phyloP scores from a whole-genome alignment of 2,797 vertebrate genomes.

The Lacerta bilineata region DNA sequence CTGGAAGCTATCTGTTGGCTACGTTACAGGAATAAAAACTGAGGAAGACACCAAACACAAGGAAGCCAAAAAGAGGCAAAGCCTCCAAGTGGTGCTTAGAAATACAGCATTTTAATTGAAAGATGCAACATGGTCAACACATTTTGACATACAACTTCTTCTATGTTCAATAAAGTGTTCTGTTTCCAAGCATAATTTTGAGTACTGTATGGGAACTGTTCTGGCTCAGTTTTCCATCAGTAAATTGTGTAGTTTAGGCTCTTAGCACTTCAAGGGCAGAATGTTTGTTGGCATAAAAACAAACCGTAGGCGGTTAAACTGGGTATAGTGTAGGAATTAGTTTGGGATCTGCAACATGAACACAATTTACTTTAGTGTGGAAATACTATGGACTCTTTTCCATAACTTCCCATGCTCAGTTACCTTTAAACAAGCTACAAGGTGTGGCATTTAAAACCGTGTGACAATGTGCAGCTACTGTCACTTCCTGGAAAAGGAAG shows the following conservation, averaged over 20 bases:
- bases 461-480: neutral
- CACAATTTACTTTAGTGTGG: neutral
- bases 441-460: neutral
- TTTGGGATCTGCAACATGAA: neutral
- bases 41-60: neutral
- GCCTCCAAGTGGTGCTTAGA: neutral
- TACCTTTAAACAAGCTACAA: slow-evolving; percentile 24
- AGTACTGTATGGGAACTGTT: neutral
- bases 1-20: neutral
- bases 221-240: neutral
- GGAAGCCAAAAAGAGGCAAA: neutral
- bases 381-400: neutral
- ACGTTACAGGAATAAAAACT: neutral
- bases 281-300: neutral
- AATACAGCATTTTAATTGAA: neutral
- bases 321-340: neutral
- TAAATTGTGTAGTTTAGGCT: neutral
- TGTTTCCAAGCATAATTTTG: neutral
- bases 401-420: slow-evolving; percentile 19
- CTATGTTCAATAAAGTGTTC: neutral
- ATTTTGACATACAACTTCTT: neutral
- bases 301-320: neutral
- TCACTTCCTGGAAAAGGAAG: slow-evolving; percentile 47
- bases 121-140: neutral
- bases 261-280: neutral